Conservation (phyloP, 2,888 invertebrate genomes). For the Pseudolycoriella hygida region DNA sequence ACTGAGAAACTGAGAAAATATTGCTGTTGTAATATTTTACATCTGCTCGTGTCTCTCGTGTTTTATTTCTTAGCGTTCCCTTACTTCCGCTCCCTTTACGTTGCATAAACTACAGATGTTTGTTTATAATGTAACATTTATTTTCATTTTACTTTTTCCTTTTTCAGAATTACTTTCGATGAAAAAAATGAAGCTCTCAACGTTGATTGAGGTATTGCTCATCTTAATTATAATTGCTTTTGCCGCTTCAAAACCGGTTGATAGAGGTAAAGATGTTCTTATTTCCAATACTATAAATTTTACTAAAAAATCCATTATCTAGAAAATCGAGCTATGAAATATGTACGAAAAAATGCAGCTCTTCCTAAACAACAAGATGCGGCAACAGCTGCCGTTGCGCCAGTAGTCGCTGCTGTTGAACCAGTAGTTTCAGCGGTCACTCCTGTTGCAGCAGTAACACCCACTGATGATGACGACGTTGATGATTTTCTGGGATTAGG, state of each 20-base stretch:
- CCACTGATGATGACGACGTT: constrained; percentile 4
- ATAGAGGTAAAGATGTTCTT: constrained; percentile 1
- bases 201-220: constrained; percentile 8
- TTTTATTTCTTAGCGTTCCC: too few species aligned
- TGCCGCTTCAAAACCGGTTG: constrained; percentile 7
- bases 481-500: constrained; percentile 3
- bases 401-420: neutral
- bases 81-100: too few species aligned
- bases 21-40: too few species aligned
- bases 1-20: too few species aligned
- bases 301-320: neutral
- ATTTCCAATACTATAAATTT: neutral
- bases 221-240: constrained; percentile 7
- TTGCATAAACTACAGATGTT: too few species aligned
- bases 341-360: neutral
- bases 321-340: constrained; percentile 5
- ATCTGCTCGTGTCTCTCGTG: too few species aligned
- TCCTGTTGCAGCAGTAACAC: neutral
- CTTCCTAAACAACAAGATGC: constrained; percentile 2
- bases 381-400: neutral
- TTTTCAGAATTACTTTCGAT: too few species aligned
- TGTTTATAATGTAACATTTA: too few species aligned
- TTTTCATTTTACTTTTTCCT: too few species aligned
- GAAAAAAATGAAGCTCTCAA: constrained; percentile 8
- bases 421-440: neutral